Conservation (phyloP, 1,140 invertebrate species). For the Nasonia longicornis region DNA sequence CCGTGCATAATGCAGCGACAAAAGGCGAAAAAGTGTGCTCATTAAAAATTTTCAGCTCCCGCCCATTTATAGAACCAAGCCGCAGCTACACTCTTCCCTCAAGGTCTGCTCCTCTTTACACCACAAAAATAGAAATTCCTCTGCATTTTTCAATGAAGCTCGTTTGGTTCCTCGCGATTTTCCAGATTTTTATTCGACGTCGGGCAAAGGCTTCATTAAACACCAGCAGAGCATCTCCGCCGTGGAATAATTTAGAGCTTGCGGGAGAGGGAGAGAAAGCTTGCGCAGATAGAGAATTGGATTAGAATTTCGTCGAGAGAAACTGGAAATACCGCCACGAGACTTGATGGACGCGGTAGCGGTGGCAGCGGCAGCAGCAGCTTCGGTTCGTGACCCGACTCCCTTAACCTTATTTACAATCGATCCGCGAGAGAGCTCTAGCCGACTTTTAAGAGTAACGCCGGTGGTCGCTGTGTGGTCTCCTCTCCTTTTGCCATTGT, state of each 20-base stretch:
- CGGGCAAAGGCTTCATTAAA: background rate
- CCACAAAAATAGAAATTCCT: background rate
- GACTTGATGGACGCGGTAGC: background rate
- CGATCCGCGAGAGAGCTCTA: background rate
- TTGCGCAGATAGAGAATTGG: background rate
- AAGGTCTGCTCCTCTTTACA: background rate
- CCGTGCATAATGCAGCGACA: background rate
- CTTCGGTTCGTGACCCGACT: conserved; percentile 4
- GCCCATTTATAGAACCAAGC: background rate
- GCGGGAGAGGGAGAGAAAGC: background rate
- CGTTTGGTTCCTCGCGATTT: background rate
- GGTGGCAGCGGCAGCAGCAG: background rate
- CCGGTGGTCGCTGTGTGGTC: background rate
- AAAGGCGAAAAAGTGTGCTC: background rate
- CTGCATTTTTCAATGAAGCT: background rate
- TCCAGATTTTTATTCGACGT: background rate
- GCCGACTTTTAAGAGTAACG: background rate
- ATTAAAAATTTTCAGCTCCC: background rate
- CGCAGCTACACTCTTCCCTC: background rate
- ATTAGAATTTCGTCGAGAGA: conserved; percentile 13
- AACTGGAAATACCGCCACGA: background rate
- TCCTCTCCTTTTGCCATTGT: background rate
- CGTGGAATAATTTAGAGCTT: background rate
- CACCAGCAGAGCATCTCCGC: background rate
- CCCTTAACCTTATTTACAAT: conserved; percentile 11